Conservation (phyloP, 2,113 vertebrate species). For the Neogale vison region DNA sequence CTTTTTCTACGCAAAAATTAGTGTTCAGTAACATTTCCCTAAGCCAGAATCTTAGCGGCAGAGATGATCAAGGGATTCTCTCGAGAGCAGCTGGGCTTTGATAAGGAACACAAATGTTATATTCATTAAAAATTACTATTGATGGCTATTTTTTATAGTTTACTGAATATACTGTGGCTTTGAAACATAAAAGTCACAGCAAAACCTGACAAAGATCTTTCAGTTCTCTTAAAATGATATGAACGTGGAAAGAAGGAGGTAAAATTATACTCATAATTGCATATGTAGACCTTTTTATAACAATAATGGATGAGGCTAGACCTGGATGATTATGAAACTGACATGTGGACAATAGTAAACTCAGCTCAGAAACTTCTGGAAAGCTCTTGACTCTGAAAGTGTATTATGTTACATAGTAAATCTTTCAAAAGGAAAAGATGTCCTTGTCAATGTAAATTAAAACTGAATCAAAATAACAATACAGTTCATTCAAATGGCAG, state of each 20-base stretch:
- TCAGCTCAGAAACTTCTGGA: slow-evolving; percentile 2
- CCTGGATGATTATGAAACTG: background rate
- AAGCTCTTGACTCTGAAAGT: background rate
- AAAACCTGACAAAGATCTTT: background rate
- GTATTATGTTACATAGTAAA: background rate
- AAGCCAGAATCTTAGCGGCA: background rate
- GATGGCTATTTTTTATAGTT: slow-evolving; percentile 6
- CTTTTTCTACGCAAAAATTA: background rate
- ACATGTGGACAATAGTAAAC: background rate
- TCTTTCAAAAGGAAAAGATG: background rate
- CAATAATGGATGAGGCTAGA: background rate
- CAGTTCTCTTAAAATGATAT: background rate
- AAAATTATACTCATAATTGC: background rate
- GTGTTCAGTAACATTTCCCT: background rate
- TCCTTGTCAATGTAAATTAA: slow-evolving; percentile 33
- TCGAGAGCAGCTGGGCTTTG: background rate
- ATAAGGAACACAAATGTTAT: background rate
- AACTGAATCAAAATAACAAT: background rate
- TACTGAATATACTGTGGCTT: background rate
- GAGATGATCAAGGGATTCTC: background rate
- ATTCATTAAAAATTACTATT: background rate
- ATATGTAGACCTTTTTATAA: background rate
- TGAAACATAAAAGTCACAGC: background rate
- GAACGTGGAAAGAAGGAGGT: background rate
- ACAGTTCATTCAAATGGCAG: background rate